A percentile compares a stretch with the other conserved stretches of the same genome.
phyloP scores from a whole-genome alignment of 2,888 invertebrate genomes.

The Troilus luridus region DNA sequence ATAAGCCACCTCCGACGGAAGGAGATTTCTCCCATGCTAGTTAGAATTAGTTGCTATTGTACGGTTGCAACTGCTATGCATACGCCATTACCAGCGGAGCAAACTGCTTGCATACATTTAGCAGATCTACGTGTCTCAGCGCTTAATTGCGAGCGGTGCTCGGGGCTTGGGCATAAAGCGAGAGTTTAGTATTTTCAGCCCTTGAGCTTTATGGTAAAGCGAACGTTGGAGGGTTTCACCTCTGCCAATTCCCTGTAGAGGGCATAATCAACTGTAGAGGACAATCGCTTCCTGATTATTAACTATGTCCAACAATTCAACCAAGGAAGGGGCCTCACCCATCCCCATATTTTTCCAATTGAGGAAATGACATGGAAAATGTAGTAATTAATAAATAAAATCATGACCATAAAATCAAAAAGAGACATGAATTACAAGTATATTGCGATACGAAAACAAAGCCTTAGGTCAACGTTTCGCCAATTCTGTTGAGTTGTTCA shows the following conservation, averaged over 20 bases:
- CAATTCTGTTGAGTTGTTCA: no score
- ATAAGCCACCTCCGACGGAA: neutral
- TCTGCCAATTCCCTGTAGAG: neutral
- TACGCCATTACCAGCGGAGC: neutral
- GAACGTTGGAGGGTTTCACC: neutral
- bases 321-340: no score
- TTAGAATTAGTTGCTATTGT: slow-evolving; percentile 6
- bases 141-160: neutral
- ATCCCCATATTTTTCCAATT: no score
- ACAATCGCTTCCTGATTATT: neutral
- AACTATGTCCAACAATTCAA: neutral
- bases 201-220: neutral
- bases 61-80: neutral
- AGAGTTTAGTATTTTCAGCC: neutral
- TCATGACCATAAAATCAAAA: no score
- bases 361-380: no score
- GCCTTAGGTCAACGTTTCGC: no score
- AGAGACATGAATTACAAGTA: no score
- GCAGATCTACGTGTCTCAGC: neutral
- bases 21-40: neutral
- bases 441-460: no score
- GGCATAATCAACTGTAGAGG: neutral
- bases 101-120: neutral
- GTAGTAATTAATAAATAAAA: no score
- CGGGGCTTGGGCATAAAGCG: neutral